Conservation (phyloP, 1,140 invertebrate species). For the Ceratina japonica region DNA sequence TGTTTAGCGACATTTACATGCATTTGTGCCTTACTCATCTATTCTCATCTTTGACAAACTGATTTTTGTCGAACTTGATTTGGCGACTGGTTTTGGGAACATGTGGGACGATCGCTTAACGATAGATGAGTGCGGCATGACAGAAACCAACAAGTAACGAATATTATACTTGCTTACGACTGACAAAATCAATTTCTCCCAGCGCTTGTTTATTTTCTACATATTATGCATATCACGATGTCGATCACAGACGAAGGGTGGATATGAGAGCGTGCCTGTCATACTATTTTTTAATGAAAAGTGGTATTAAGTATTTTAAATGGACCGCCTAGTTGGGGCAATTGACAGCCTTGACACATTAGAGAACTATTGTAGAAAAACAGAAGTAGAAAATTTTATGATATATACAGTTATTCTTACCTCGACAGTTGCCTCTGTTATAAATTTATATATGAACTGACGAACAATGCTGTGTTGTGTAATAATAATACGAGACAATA, state of each 20-base stretch:
- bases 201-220: slow-evolving; percentile 42
- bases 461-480: slow-evolving; percentile 44
- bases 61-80: slow-evolving; percentile 48
- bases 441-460: slow-evolving; percentile 51
- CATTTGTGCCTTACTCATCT: slow-evolving; percentile 74
- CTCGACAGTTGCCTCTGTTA: slow-evolving; percentile 51
- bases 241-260: slow-evolving; percentile 15
- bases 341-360: slow-evolving; percentile 30
- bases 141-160: slow-evolving; percentile 6
- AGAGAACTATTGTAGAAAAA: slow-evolving; percentile 8
- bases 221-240: slow-evolving; percentile 46
- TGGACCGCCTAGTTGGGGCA: slow-evolving; percentile 1
- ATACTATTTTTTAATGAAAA: slow-evolving; percentile 24
- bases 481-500: slow-evolving; percentile 62
- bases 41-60: slow-evolving; percentile 51
- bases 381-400: slow-evolving; percentile 41
- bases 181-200: slow-evolving; percentile 24
- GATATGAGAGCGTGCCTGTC: slow-evolving; percentile 29
- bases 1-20: slow-evolving; percentile 44
- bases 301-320: slow-evolving; percentile 34
- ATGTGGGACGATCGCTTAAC: slow-evolving; percentile 24
- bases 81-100: slow-evolving; percentile 45
- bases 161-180: slow-evolving; percentile 32
- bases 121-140: slow-evolving; percentile 67
- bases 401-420: slow-evolving; percentile 49